phyloP scores from a whole-genome alignment of 2,888 invertebrate genomes.

The Tetranychus truncatus region DNA sequence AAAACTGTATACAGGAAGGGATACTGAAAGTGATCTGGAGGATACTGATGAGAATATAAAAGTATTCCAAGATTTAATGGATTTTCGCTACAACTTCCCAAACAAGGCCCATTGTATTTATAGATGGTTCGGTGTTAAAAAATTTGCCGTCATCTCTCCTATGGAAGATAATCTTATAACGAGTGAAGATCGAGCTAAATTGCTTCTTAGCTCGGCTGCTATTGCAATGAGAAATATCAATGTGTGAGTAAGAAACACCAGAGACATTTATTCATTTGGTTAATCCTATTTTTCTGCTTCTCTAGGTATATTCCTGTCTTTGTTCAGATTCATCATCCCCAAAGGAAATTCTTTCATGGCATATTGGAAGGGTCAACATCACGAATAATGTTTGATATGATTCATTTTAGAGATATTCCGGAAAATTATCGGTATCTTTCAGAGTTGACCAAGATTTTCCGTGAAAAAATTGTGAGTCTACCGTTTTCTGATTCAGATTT shows the following conservation, averaged over 20 bases:
- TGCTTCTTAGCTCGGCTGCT: constrained; percentile 57
- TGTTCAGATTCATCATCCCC: constrained; percentile 63
- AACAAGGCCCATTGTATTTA: constrained; percentile 29
- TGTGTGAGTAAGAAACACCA: constrained; percentile 38
- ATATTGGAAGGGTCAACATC: constrained; percentile 55
- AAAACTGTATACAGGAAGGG: too few relatives aligned
- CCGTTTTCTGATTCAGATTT: neutral
- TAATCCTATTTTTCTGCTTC: constrained; percentile 24
- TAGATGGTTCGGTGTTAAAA: constrained; percentile 51
- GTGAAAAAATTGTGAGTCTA: constrained; percentile 47
- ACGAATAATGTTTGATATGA: constrained; percentile 69
- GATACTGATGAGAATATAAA: neutral
- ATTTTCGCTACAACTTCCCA: constrained; percentile 46
- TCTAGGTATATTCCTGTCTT: constrained; percentile 57
- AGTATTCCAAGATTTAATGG: constrained; percentile 35
- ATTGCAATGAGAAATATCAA: constrained; percentile 63
- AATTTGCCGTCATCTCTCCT: constrained; percentile 59
- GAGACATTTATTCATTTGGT: constrained; percentile 6
- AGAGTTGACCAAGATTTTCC: constrained; percentile 63
- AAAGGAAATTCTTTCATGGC: constrained; percentile 50
- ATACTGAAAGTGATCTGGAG: too few relatives aligned
- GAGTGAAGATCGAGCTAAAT: constrained; percentile 44
- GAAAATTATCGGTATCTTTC: constrained; percentile 62
- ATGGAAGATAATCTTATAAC: constrained; percentile 37
- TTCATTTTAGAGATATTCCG: constrained; percentile 61